Evolutionary conservation across 2,113 vertebrate genomes (phyloP), one percentile per base, ranked within the genome.

Genomic region (Nibea albiflora): DNA sequence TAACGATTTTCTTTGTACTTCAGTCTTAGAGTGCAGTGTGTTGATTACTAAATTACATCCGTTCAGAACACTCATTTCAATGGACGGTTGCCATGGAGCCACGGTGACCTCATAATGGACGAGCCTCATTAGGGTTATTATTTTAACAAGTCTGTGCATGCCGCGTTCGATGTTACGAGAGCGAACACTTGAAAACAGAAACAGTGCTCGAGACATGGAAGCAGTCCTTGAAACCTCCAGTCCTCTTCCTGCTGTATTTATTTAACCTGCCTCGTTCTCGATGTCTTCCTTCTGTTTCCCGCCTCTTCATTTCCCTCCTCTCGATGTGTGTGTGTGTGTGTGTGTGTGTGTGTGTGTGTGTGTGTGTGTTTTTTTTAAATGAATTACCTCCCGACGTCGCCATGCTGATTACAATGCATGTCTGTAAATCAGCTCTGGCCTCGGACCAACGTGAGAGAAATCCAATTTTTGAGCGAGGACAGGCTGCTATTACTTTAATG

Each of bases 71-170:
- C 26, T 50, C 1, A 65, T 60, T 80, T 67, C 1, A 4, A 46
- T 47, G 31, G 70, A 46, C n/a, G 4, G 78, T 77, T 86, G 67
- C 81, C 74, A 80, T 76, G 78, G 71, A 22, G 31, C 46, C 16
- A 3, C 16, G 1, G 52, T 20, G 62, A 81, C 85, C 64, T 77
- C 49, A 0, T 57, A 42, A 6, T 3, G 49, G 31, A 17, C 4
- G 12, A 54, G 35, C 22, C 4, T 82, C 70, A 42, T 74, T 57
- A 67, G 15, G 17, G 39, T 0, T 72, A 9, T 60, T 20, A 64
- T 44, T 50, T 35, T 12, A 54, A 54, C 14, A 0, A 64, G 39
- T 60, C 24, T 12, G n/a, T 14, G 24, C 8, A 10, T 0, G 15
- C 47, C 14, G 2, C 5, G 11, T 57, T 44, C 60, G 70, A 60